Percentiles rank a stretch among this genome's conserved stretches.
These are phyloP conservation scores for Choloepus didactylus DNA, from an alignment of 2,797 vertebrate species.

Conservation along the genomic window DNA sequence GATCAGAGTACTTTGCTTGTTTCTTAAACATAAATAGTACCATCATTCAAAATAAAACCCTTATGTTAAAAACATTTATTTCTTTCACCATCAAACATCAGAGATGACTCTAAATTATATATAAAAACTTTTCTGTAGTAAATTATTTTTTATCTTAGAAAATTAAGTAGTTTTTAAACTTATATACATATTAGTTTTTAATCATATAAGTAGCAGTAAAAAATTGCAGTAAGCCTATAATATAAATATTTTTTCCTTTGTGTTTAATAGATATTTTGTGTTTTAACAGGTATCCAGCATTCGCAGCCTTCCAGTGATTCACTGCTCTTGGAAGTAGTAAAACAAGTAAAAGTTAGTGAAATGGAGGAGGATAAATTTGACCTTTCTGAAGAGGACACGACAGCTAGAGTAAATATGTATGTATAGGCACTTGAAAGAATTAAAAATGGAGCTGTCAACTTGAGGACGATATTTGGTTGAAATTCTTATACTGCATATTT, in stretches of 20 bases:
- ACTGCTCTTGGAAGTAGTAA: too few species aligned
- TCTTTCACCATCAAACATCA: not conserved
- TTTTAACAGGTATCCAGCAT: too few species aligned
- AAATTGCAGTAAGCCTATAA: too few species aligned
- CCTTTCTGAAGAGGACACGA: too few species aligned
- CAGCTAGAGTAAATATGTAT: too few species aligned
- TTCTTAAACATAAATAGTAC: slow-evolving; percentile 29
- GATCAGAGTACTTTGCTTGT: not conserved
- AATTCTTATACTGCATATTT: slow-evolving; percentile 2
- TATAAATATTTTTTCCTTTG: too few species aligned
- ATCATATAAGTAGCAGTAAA: too few species aligned
- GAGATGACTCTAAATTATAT: slow-evolving; percentile 21
- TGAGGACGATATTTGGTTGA: slow-evolving; percentile 52
- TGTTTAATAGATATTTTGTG: too few species aligned
- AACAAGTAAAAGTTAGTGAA: too few species aligned
- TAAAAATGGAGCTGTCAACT: slow-evolving; percentile 53
- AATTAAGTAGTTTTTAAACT: not conserved
- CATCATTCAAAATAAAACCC: slow-evolving; percentile 46
- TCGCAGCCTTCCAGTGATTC: too few species aligned
- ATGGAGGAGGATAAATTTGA: too few species aligned
- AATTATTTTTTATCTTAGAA: slow-evolving; percentile 9
- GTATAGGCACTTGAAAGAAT: not conserved
- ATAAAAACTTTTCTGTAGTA: not conserved
- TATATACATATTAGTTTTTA: too few species aligned
- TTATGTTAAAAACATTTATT: slow-evolving; percentile 13